Base-by-base conservation (phyloP, 2,797 vertebrate genomes). In the Sciurus vulgaris region DNA sequence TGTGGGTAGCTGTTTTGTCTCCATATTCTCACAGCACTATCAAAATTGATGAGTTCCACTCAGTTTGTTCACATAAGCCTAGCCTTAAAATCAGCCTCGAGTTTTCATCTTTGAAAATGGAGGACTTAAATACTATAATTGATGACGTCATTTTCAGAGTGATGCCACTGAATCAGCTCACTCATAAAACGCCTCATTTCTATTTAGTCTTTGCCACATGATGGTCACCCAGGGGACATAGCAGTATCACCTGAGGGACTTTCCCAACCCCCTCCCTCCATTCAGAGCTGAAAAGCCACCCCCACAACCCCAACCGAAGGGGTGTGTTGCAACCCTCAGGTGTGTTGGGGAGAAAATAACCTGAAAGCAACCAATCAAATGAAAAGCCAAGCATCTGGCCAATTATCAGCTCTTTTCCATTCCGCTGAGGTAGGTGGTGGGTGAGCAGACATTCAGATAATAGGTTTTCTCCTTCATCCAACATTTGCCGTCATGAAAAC, bases 121-220 rank as follows among this genome's bases (percentile, higher is more conserved):
- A 87, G 26, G 79, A 35, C 79, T 97, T 94, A 97, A 96, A 93
- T 86, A 92, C 89, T 41, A 22, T 96, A 95, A 96, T n/a, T 93
- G 96, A 97, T 97, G 92, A 96, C 89, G 96, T 95, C 96, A 96
- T 95, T 96, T 95, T 95, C 93, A 47, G 65, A 81, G 70, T 22
- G 63, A 95, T 72, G 72, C 89, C 81, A 54, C 59, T 5, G 65
- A 79, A 83, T 84, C 95, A 89, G 59, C 54, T 96, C 95, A 81
- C 94, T 94, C 96, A 85, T 97, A 95, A 97, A 97, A 97, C 0
- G 83, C 95, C 74, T 97, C 96, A 97, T 97, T 97, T 97, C 97
- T 94, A 94, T 79, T 94, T 96, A 76, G n/a, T 94, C 91, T 96
- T 91, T 86, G 67, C 89, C 83, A 89, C 35, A 56, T 0, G 51